Conservation (phyloP, 2,888 invertebrate species). For the Allygus modestus region DNA sequence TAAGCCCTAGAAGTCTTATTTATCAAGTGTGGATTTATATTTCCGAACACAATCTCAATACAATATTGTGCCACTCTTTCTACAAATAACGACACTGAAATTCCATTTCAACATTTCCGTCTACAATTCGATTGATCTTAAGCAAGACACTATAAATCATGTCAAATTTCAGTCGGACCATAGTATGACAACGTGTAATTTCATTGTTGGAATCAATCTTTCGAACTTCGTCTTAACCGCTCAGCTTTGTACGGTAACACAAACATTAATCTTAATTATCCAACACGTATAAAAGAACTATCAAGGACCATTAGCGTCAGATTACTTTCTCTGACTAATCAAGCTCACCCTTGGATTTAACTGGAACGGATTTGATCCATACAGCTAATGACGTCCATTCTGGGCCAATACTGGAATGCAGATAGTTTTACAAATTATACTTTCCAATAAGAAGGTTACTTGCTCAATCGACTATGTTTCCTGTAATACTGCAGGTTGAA, state of each 20-base stretch:
- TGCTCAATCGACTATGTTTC: background rate
- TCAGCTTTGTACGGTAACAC: background rate
- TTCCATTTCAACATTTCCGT: no score
- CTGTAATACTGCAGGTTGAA: background rate
- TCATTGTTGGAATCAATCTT: background rate
- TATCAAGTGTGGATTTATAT: no score
- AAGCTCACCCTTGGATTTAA: constrained; percentile 29
- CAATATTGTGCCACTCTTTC: no score
- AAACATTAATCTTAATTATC: constrained; percentile 26
- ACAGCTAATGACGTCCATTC: background rate
- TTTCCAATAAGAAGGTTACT: background rate
- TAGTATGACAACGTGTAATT: background rate
- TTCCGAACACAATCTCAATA: no score
- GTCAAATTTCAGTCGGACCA: background rate
- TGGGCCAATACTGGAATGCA: constrained; percentile 18
- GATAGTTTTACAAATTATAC: background rate
- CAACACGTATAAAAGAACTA: constrained; percentile 10
- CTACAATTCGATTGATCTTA: no score
- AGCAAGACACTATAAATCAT: background rate
- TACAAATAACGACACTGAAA: no score
- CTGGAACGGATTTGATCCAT: constrained; percentile 23
- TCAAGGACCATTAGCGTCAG: constrained; percentile 33
- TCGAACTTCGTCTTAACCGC: background rate
- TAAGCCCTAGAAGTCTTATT: no score
- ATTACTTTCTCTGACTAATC: constrained; percentile 10